Conservation (phyloP, 2,888 invertebrate genomes). For the Scaptodrosophila latifasciaeformis region DNA sequence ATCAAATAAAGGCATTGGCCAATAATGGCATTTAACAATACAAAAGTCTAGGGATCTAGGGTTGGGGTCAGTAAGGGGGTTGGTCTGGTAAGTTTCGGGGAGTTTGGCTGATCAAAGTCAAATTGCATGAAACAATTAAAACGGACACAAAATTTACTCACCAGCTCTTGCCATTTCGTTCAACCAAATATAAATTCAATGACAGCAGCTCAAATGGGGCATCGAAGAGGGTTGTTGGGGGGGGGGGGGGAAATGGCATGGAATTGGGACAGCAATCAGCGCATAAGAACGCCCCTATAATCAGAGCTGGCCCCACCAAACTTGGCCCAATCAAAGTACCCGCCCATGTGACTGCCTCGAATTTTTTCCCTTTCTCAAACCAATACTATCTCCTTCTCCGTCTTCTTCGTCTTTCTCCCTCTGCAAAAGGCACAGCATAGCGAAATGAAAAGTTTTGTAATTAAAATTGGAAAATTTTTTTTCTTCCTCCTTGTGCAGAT, state of each 20-base stretch:
- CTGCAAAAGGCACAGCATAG: conserved; percentile 36
- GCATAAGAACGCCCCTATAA: conserved; percentile 68
- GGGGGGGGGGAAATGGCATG: conserved; percentile 1
- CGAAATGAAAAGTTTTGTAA: conserved; percentile 73
- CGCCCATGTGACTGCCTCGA: no score
- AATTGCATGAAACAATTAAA: conserved; percentile 31
- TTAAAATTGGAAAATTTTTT: conserved; percentile 68
- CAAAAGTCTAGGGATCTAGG: conserved; percentile 2
- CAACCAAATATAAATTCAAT: not conserved
- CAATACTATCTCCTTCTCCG: no score
- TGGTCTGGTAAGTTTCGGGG: no score
- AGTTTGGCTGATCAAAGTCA: no score
- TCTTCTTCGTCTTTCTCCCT: not conserved
- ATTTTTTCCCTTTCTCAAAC: no score
- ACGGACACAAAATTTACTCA: conserved; percentile 8
- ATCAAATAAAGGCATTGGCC: conserved; percentile 45
- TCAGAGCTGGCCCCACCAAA: conserved; percentile 44
- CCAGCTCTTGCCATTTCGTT: no score
- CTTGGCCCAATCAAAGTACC: not conserved
- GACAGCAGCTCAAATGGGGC: not conserved
- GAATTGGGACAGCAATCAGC: conserved; percentile 47
- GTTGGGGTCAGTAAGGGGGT: no score
- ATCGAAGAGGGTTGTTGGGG: no score
- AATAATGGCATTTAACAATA: conserved; percentile 51
- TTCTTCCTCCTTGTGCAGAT: conserved; percentile 20